phyloP scores from a whole-genome alignment of 1,140 invertebrate genomes.

The Atta colombica region DNA sequence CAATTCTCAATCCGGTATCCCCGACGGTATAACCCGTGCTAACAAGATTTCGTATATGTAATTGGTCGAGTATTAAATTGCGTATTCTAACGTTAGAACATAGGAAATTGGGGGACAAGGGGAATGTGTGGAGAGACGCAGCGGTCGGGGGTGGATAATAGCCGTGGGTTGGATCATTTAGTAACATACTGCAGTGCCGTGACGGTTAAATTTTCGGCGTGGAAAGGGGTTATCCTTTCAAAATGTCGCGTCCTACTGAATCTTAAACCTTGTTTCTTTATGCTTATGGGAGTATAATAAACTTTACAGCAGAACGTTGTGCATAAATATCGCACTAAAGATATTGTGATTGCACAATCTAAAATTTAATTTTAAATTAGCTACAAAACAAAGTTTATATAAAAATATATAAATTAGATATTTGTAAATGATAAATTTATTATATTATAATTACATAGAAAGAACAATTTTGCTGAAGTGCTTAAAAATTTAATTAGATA shows the following conservation, averaged over 20 bases:
- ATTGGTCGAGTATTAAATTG: constrained; percentile 87
- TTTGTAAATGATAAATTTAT: not conserved
- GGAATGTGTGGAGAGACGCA: constrained; percentile 65
- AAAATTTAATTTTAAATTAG: not conserved
- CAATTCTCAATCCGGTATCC: constrained; percentile 73
- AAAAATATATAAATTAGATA: constrained; percentile 1
- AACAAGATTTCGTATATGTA: constrained; percentile 87
- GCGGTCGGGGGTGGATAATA: constrained; percentile 81
- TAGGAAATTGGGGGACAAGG: constrained; percentile 68
- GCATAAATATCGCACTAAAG: not conserved
- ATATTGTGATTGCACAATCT: not conserved
- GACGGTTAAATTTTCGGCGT: constrained; percentile 75
- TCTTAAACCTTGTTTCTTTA: constrained; percentile 37
- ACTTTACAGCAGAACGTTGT: constrained; percentile 7
- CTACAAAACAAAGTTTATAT: not conserved
- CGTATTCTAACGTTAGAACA: constrained; percentile 82
- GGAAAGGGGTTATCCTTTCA: constrained; percentile 24
- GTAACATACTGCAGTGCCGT: constrained; percentile 86
- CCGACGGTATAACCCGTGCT: constrained; percentile 84
- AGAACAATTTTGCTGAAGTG: too few relatives aligned
- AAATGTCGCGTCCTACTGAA: not conserved
- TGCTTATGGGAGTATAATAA: constrained; percentile 6
- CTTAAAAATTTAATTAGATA: too few relatives aligned
- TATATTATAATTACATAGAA: too few relatives aligned
- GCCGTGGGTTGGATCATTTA: constrained; percentile 85